These are phyloP conservation scores for Pterocles orientalis DNA, from an alignment of 2,113 vertebrate genomes.

Conservation along the genomic window DNA sequence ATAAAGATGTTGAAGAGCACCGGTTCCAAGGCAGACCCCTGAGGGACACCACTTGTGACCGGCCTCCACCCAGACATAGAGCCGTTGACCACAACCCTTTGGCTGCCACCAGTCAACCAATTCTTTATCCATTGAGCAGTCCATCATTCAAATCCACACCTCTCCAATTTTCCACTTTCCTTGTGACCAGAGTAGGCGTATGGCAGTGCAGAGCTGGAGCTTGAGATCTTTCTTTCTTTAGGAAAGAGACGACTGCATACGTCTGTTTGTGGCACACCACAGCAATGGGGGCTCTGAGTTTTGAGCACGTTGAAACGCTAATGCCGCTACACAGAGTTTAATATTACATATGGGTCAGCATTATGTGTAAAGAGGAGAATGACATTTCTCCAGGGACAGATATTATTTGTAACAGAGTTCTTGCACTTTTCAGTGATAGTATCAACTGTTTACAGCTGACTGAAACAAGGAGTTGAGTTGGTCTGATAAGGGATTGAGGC, in stretches of 20 bases:
- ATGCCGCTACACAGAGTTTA: background rate
- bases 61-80: too few relatives aligned
- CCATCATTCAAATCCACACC: too few relatives aligned
- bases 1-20: too few relatives aligned
- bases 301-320: background rate
- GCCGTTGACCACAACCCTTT: too few relatives aligned
- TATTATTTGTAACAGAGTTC: constrained; percentile 26
- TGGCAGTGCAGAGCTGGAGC: background rate
- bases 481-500: background rate
- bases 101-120: too few relatives aligned
- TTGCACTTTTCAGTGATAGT: constrained; percentile 25
- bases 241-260: background rate
- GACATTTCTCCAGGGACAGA: constrained; percentile 35
- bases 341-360: background rate
- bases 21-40: too few relatives aligned
- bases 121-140: too few relatives aligned
- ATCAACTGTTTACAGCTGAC: constrained; percentile 42
- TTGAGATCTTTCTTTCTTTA: background rate
- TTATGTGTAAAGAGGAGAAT: constrained; percentile 4
- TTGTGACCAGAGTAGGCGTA: background rate
- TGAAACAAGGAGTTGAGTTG: constrained; percentile 25
- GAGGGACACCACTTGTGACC: too few relatives aligned
- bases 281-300: background rate
- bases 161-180: background rate
- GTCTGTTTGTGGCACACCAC: background rate